These are phyloP conservation scores for human DNA, from an alignment of 2,113 vertebrate genomes.

Conservation along the genomic window DNA sequence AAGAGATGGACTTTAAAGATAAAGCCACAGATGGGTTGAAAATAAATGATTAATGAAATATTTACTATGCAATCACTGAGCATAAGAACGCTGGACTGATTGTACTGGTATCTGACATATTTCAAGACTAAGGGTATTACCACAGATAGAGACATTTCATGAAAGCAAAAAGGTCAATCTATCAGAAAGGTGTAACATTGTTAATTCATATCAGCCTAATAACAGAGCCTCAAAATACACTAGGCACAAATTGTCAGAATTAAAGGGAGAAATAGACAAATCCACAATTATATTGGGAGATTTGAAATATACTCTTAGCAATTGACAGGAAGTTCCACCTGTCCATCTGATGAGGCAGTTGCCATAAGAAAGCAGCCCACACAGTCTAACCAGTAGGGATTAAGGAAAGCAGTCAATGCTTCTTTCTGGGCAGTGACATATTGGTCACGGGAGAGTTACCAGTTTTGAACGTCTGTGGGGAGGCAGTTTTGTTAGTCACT, in stretches of 20 bases:
- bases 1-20: neutral
- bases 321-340: neutral
- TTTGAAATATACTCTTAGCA: neutral
- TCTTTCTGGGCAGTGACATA: neutral
- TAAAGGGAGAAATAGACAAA: neutral
- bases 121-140: neutral
- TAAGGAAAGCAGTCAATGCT: neutral
- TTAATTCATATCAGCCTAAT: neutral
- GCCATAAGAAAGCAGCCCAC: neutral
- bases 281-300: neutral
- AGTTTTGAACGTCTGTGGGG: neutral
- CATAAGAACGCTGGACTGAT: neutral
- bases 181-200: neutral
- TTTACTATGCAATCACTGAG: neutral
- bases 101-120: neutral
- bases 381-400: neutral
- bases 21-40: neutral
- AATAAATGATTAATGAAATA: neutral
- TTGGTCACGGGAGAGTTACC: neutral
- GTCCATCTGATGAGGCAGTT: neutral
- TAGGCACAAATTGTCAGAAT: neutral
- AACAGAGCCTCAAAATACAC: neutral
- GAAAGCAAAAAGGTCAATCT: neutral
- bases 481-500: neutral
- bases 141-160: neutral